Evolutionary conservation across 1,140 invertebrate genomes (phyloP), one percentile per base, ranked within the genome.

Genomic region (Homalodisca vitripennis): DNA sequence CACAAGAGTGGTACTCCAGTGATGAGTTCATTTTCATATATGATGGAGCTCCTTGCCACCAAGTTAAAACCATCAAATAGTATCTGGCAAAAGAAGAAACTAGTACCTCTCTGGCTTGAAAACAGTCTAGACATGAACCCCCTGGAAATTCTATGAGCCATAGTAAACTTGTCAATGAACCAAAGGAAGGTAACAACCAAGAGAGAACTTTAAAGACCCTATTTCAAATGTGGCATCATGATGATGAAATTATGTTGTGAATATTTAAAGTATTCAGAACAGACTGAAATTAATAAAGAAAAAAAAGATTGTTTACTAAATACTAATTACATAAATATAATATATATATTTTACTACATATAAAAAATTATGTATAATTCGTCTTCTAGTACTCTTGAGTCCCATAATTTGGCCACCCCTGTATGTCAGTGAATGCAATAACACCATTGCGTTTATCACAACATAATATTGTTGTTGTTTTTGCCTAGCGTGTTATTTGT

Each of bases 41-140:
- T n/a, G 32, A 34, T 57, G 53, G 66, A 67, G 66, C 41, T 53
- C 66, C 48, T 51, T 48, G 48, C 30, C 66, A 51, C n/a, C 34
- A 67, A 31, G 46, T 26, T 53, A 67, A 67, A 27, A 53, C 2
- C 3, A 20, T 48, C 6, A 41, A 41, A 17, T 6, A 41, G 22
- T 26, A 3, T 12, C 1, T 55, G 47, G 6, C 29, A 12, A 32
- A 27, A 26, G 46, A 22, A 22, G 20, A 20, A 3, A 20, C 46
- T 22, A 55, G 51, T 55, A 20, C 20, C 22, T 53, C 47, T 27
- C 29, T 65, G 63, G 63, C 63, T 32, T 65, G 63, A 32, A 65
- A 65, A 24, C 27, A 65, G 57, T 29, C 53, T n/a, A 29, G 17
- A 55, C 24, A 34, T 68, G 67, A 48, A 30, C 17, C 47, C 29